Evolutionary conservation across 92 coral and sea anemone genomes (phyloP), one percentile per base, ranked within the genome.

Genomic region (Epizoanthus rinbou): DNA sequence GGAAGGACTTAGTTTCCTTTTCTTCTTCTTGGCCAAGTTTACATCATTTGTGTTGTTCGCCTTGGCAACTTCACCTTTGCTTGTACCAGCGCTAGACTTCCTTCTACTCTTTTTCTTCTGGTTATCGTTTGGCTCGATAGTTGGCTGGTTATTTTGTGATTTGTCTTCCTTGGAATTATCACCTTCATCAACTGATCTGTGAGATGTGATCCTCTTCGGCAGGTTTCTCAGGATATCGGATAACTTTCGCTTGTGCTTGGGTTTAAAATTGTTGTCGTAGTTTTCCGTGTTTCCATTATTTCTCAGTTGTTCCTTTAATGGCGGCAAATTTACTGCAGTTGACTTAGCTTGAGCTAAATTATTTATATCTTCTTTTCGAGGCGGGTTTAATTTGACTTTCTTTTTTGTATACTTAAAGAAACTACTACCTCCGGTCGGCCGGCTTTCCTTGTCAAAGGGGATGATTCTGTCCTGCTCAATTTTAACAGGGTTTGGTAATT

Each of bases 401-500:
- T 22, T 78, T 6, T 78, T 78, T 60, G 35, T 76, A 35, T 35
- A 78, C 82, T 76, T 78, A 18, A 62, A 69, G 52, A 78, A 78
- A 25, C 43, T 78, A 35, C 35, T 57, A 47, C 18, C 63, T 11
- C 14, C 16, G 54, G 54, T 6, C 54, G 54, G 54, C 14, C 54
- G 54, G 5, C 22, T 52, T 10, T 56, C 41, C 31, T 74, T 63
- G 18, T 60, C 35, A 25, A 21, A 37, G 5, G 54, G 6, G 0
- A 1, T 10, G 45, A 33, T 60, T n/a, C 37, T 21, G 8, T 78
- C 82, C 45, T 78, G 82, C 18, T 78, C 82, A 13, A 59, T 4
- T 78, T 37, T 78, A 22, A 50, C 82, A 19, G 82, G 82, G 59
- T 78, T 78, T 15, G 82, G 82, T 21, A 78, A 14, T 15, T 78